Evolutionary conservation across 92 coral and sea anemone genomes (phyloP).

Genomic region (Phenganax subtilis): DNA sequence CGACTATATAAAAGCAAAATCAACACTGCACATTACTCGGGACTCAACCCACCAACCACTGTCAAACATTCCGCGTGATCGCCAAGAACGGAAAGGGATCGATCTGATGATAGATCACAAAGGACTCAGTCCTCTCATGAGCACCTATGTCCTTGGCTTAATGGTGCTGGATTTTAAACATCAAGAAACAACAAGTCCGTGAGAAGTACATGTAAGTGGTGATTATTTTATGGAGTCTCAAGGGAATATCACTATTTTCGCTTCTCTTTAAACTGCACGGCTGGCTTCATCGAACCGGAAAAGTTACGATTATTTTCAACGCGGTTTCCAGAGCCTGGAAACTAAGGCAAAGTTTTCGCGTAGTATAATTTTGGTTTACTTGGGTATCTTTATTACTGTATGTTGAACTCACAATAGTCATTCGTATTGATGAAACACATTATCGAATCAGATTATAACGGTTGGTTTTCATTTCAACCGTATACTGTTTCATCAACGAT

Average conservation of each 20-base stretch:
- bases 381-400: too few relatives aligned
- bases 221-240: not conserved
- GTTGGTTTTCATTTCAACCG: too few relatives aligned
- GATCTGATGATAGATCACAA: conserved; percentile 63
- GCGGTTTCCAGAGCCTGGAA: not conserved
- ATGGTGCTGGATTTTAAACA: conserved; percentile 67
- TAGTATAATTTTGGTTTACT: too few relatives aligned
- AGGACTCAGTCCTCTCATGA: conserved; percentile 61
- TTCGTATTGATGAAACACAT: too few relatives aligned
- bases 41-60: conserved; percentile 53
- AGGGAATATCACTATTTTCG: not conserved
- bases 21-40: conserved; percentile 58
- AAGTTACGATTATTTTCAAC: not conserved
- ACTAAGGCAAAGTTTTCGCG: not conserved
- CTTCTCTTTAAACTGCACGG: not conserved
- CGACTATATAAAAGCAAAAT: conserved; percentile 52
- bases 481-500: too few relatives aligned
- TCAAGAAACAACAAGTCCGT: conserved; percentile 52
- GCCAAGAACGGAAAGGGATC: conserved; percentile 35
- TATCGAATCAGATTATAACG: too few relatives aligned
- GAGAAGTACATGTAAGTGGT: conserved; percentile 55
- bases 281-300: not conserved
- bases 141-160: conserved; percentile 67
- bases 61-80: conserved; percentile 64
- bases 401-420: too few relatives aligned